Evolutionary conservation across 2,797 vertebrate genomes (phyloP).

Genomic region (Cossypha dichroa): DNA sequence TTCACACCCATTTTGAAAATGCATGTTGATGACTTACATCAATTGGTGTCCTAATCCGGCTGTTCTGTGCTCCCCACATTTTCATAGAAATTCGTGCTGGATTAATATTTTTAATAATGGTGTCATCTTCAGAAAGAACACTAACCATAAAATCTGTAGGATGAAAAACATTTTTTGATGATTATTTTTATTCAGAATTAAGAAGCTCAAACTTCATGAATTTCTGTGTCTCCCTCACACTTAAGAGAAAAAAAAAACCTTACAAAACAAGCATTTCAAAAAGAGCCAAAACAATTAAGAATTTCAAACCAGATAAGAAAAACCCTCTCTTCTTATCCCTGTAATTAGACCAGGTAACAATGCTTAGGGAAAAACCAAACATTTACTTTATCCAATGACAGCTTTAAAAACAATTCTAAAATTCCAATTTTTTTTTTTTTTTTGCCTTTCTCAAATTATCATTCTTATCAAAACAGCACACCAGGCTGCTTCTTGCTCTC

Average conservation of each 20-base stretch:
- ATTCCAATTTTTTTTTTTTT: neutral
- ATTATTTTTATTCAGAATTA: neutral
- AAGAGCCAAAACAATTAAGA: neutral
- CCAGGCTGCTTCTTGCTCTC: neutral
- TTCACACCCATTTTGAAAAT: neutral
- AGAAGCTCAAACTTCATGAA: neutral
- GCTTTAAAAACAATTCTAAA: neutral
- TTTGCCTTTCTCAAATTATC: neutral
- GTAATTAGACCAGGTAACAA: neutral
- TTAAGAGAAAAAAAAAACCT: neutral
- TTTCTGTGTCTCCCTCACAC: neutral
- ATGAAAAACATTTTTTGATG: neutral
- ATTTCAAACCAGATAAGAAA: neutral
- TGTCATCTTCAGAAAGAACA: constrained; percentile 87
- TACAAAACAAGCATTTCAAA: neutral
- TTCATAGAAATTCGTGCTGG: constrained; percentile 83
- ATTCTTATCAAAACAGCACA: neutral
- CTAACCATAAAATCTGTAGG: constrained; percentile 87
- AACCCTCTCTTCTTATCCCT: neutral
- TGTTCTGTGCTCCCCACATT: constrained; percentile 77
- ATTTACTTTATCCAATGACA: neutral
- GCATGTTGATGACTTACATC: constrained; percentile 74
- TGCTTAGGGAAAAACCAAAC: neutral
- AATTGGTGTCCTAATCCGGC: constrained; percentile 22
- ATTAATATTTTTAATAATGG: constrained; percentile 81